phyloP scores from a whole-genome alignment of 2,797 vertebrate genomes.

The Periophthalmus magnuspinnatus region DNA sequence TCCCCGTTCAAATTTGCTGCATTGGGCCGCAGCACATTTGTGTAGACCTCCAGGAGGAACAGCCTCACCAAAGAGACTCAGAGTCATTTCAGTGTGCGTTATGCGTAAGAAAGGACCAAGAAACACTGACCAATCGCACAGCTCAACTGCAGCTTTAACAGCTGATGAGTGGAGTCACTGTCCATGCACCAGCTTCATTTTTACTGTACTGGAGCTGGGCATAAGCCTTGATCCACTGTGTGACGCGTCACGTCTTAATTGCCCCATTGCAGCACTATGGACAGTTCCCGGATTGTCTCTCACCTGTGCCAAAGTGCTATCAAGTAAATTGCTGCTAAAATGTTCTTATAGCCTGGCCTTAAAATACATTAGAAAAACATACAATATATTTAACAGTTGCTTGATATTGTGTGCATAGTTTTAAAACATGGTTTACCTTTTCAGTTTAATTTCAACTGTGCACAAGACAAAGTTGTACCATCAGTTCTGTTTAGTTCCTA shows the following conservation, averaged over 20 bases:
- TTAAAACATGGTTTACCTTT: background rate
- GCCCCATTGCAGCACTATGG: conserved; percentile 72
- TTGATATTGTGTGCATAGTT: background rate
- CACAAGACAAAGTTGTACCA: conserved; percentile 42
- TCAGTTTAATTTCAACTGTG: background rate
- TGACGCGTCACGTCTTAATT: conserved; percentile 56
- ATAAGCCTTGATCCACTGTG: conserved; percentile 21
- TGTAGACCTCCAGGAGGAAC: background rate
- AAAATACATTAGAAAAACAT: background rate
- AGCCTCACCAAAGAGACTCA: background rate
- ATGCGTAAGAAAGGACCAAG: background rate
- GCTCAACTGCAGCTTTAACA: background rate
- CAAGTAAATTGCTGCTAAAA: background rate
- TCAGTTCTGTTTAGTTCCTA: conserved; percentile 50
- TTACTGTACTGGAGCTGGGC: conserved; percentile 13
- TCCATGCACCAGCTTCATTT: background rate
- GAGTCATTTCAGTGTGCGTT: background rate
- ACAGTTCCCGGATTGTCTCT: conserved; percentile 68
- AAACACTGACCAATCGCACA: too few species aligned
- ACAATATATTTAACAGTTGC: background rate
- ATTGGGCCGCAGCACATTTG: background rate
- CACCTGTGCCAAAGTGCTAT: conserved; percentile 18
- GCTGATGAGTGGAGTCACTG: background rate
- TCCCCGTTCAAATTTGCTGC: background rate
- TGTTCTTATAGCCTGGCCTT: background rate